Base-by-base conservation (phyloP, 2,888 invertebrate genomes). In the Stenodema calcarata region DNA sequence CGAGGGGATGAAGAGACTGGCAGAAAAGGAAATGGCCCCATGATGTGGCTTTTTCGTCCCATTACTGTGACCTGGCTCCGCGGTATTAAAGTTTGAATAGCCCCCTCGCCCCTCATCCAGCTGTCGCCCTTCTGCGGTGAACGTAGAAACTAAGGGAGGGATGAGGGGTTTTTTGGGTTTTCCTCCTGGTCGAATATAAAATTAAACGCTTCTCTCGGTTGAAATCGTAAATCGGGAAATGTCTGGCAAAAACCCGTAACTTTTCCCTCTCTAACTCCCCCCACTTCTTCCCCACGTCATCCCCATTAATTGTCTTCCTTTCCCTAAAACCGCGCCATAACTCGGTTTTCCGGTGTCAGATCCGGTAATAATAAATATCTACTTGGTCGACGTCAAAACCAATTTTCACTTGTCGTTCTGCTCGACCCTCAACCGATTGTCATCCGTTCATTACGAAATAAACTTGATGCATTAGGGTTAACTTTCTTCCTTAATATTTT, bases 41-140 rank as follows among this genome's bases (percentile, higher is more conserved):
- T 75, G 84, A 73, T 75, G 76, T 54, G 84, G 84, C 84, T 75
- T 84, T 84, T 75, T 84, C 76, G 84, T 84, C 76, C 35, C 50
- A 47, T 47, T 75, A 75, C 84, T 84, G 54, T 47, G 84, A 75
- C 75, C 84, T 75, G 73, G 28, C 18, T 70, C 41, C 69, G 76
- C 42, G 78, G 42, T 78, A 78, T 78, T 78, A 78, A 78, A 78
- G 78, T 78, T 78, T 78, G 78, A 78, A 78, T 44, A 44, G 50
- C 78, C 78, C 44, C 78, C 27, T 42, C 78, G 7, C 62, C 23
- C n/a, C 16, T n/a, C 50, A 16, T n/a, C 50, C 16, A n/a, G n/a
- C n/a, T 16, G 0, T 18, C 50, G n/a, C 14, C 6, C n/a, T n/a
- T 16, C 62, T 62, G 62, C 18, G 62, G 62, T 23, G 9, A 62